phyloP scores from a whole-genome alignment of 2,888 invertebrate species.

The Pterostichus niger region DNA sequence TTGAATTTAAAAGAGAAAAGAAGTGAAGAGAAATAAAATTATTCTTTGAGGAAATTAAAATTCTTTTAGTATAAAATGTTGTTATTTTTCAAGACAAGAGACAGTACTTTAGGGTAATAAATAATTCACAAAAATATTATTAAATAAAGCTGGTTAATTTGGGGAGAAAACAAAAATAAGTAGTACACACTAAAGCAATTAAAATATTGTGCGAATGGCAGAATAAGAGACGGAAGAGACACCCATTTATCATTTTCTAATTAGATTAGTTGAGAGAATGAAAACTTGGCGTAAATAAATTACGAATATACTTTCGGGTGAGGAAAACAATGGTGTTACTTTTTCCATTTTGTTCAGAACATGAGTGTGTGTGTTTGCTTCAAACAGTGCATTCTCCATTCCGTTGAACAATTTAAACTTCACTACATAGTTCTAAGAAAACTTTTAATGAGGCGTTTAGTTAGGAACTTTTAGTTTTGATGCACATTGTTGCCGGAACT shows the following conservation, averaged over 20 bases:
- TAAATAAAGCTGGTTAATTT: slow-evolving; percentile 44
- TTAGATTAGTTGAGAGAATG: slow-evolving; percentile 47
- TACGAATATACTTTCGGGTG: neutral
- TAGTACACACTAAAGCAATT: slow-evolving; percentile 45
- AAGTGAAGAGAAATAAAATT: neutral
- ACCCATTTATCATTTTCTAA: slow-evolving; percentile 41
- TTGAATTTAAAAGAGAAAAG: slow-evolving; percentile 28
- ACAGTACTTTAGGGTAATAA: slow-evolving; percentile 37
- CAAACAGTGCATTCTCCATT: slow-evolving; percentile 42
- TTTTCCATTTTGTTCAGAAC: slow-evolving; percentile 17
- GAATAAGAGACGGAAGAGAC: slow-evolving; percentile 2
- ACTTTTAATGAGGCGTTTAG: slow-evolving; percentile 65
- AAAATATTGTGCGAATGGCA: slow-evolving; percentile 36
- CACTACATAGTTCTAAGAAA: slow-evolving; percentile 59
- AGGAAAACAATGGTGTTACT: slow-evolving; percentile 28
- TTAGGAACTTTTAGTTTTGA: slow-evolving; percentile 61
- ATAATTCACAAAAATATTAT: slow-evolving; percentile 39
- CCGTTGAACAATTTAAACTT: slow-evolving; percentile 62
- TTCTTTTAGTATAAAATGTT: slow-evolving; percentile 15
- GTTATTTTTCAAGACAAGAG: slow-evolving; percentile 17
- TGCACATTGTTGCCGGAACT: slow-evolving; percentile 59
- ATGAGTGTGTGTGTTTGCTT: slow-evolving; percentile 27
- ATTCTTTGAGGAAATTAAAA: slow-evolving; percentile 26
- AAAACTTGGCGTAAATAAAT: slow-evolving; percentile 20
- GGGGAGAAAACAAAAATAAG: slow-evolving; percentile 48